Evolutionary conservation across 2,113 vertebrate species (phyloP).

Genomic region (Stomatorhinus ivindoensis): DNA sequence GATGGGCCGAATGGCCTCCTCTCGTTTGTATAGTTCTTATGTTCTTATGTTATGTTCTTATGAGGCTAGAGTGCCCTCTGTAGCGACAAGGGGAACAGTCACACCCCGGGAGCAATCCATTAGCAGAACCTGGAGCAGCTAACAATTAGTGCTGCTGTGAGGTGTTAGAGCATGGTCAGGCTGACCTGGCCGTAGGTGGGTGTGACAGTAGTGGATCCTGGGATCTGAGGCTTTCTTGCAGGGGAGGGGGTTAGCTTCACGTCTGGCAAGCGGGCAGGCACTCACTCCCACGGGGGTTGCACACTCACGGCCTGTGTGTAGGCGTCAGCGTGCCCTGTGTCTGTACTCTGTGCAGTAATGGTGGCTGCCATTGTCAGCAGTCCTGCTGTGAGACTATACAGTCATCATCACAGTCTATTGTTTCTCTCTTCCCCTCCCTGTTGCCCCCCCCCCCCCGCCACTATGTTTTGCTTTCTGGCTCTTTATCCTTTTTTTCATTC

Average conservation of each 20-base stretch:
- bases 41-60: no score
- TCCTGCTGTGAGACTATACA: background rate
- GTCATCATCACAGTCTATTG: background rate
- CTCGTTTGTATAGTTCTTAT: no score
- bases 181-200: background rate
- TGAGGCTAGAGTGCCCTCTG: background rate
- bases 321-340: background rate
- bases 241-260: background rate
- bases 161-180: background rate
- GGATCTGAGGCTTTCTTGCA: background rate
- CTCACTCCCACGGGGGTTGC: background rate
- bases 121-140: background rate
- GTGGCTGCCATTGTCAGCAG: background rate
- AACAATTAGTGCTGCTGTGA: background rate
- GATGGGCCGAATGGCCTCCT: no score
- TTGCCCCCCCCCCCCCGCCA: background rate
- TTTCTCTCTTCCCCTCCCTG: background rate
- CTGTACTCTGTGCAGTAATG: background rate
- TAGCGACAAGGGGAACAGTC: background rate
- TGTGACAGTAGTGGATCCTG: background rate
- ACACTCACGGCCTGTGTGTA: background rate
- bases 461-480: background rate
- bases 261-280: background rate
- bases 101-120: background rate
- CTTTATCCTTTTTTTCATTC: background rate